Base-by-base conservation (phyloP, 2,888 invertebrate genomes). In the Tuta absoluta region DNA sequence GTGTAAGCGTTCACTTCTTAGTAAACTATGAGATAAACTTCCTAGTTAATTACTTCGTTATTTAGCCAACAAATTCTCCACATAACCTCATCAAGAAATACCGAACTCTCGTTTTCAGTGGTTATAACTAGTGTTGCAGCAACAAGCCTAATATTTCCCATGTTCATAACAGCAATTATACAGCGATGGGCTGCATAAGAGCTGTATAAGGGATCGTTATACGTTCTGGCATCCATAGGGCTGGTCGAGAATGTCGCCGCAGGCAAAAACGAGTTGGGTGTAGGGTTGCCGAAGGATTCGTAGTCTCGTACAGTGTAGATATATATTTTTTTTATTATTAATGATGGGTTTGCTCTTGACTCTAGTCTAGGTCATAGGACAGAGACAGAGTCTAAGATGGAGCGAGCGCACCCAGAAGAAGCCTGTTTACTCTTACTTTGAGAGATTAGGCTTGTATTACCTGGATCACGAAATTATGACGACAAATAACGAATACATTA, bases 211-310 rank as follows among this genome's bases (percentile, higher is more conserved):
- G 56, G n/a, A 56, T 56, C 56, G 28, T 56, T 56, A 56, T 56
- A 56, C 56, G 56, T 33, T 7, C n/a, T 17, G 58, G 58, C 58
- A 58, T 58, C 38, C 38, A 37, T 38, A 58, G 56, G 56, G 33
- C 37, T 58, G 58, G 21, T 19, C 58, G 14, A 45, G 60, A 60
- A 60, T 60, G 60, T 60, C 60, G 60, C 60, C 60, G 21, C 7
- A 17, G 17, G 60, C 60, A 60, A 60, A 60, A 60, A 60, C 60
- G 14, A 45, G 12, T 2, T 23, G 17, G 24, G 8, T 51, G 17
- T 56, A 56, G 56, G 56, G 56, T 33, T 56, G 56, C 24, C 33
- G 7, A 14, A 12, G 28, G 3, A 11, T 51, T 23, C 12, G 51
- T 23, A 37, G 37, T 37, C 8, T 37, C 8, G 8, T 11, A 33